These are phyloP conservation scores for Drosophila robusta DNA, from an alignment of 2,888 invertebrate species.

Conservation along the genomic window DNA sequence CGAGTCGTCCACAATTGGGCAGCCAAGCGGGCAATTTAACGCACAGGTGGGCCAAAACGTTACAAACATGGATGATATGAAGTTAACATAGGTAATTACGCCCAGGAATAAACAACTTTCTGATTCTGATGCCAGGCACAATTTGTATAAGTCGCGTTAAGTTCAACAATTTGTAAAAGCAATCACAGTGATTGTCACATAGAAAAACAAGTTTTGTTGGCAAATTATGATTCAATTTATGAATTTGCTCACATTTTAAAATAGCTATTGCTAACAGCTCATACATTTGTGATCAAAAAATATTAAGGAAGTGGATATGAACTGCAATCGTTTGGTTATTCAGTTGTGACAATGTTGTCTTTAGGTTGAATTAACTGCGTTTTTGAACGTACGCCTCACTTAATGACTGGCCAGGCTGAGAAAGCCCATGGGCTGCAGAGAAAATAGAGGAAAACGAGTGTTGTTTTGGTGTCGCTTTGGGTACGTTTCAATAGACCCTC, in stretches of 20 bases:
- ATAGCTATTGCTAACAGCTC: too few species aligned
- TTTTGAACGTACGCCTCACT: not conserved
- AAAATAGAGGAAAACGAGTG: not conserved
- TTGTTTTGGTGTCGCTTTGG: not conserved
- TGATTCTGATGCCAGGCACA: too few species aligned
- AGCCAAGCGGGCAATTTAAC: conserved; percentile 32
- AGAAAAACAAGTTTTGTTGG: not conserved
- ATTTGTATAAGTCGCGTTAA: too few species aligned
- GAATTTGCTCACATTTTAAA: too few species aligned
- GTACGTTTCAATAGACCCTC: conserved; percentile 37
- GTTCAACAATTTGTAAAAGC: too few species aligned
- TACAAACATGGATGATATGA: not conserved
- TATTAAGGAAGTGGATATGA: too few species aligned
- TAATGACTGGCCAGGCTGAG: not conserved
- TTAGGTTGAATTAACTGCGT: too few species aligned
- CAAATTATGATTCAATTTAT: not conserved
- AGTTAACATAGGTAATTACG: too few species aligned
- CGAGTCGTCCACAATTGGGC: conserved; percentile 36
- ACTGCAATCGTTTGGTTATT: too few species aligned
- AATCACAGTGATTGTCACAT: not conserved
- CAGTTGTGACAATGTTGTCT: too few species aligned
- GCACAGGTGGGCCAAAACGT: conserved; percentile 24
- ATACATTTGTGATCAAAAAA: too few species aligned
- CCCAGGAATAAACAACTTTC: too few species aligned
- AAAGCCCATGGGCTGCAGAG: not conserved